A percentile compares a stretch with the other conserved stretches of the same genome.
Evolutionary conservation across 2,113 vertebrate species (phyloP).

Genomic region (Oreotrochilus melanogaster): DNA sequence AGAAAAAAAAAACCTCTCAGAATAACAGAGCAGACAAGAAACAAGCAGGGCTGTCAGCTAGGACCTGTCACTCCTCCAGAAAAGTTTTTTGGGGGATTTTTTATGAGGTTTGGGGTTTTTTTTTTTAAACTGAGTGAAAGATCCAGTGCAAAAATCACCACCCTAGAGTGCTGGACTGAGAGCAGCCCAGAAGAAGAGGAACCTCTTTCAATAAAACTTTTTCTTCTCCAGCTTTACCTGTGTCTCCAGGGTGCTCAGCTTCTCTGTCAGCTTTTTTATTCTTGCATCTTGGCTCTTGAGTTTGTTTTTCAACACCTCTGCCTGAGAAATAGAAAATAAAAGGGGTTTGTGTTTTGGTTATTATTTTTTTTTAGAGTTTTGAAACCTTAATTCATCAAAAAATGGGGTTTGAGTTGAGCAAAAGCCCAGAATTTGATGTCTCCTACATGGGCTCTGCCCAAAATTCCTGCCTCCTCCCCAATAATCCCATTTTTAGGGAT

Average conservation of each 20-base stretch:
- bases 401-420: neutral
- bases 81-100: neutral
- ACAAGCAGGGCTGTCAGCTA: neutral
- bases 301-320: constrained; percentile 69
- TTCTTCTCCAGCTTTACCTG: constrained; percentile 48
- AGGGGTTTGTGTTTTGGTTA: neutral
- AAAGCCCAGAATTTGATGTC: no score
- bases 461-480: neutral
- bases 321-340: constrained; percentile 54
- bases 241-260: constrained; percentile 58
- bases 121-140: neutral
- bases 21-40: accelerated
- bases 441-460: neutral
- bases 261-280: constrained; percentile 73
- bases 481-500: neutral
- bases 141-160: neutral
- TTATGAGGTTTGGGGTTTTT: no score
- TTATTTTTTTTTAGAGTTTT: neutral
- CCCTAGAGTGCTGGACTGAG: accelerated
- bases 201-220: neutral
- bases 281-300: constrained; percentile 74
- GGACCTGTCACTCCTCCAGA: neutral
- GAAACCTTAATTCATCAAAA: neutral
- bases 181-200: neutral
- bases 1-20: neutral